Percentiles rank a stretch among this genome's conserved stretches.
These are phyloP conservation scores for Metopolophium dirhodum DNA, from an alignment of 1,140 invertebrate species.

Conservation along the genomic window DNA sequence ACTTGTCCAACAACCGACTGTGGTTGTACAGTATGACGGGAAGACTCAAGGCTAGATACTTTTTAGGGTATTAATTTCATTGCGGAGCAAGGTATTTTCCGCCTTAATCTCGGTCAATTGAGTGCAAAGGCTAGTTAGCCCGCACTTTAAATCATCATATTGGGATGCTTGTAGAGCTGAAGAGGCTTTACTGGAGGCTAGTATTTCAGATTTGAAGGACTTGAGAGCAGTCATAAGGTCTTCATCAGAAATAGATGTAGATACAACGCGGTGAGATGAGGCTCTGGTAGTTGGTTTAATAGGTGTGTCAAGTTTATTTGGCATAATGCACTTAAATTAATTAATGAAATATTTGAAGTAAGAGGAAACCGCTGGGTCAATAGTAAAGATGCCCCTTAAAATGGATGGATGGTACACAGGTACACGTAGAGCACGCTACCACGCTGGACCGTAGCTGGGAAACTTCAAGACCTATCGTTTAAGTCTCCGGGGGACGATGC, in stretches of 20 bases:
- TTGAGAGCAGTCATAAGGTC: too few species aligned
- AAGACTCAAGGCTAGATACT: too few species aligned
- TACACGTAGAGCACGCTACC: not conserved
- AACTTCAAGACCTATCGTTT: not conserved
- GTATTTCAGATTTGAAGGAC: constrained; percentile 21
- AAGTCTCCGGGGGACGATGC: not conserved
- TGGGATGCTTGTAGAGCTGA: too few species aligned
- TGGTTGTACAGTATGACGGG: too few species aligned
- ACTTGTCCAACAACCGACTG: too few species aligned
- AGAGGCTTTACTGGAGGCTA: constrained; percentile 10
- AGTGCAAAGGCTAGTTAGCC: too few species aligned
- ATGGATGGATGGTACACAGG: not conserved
- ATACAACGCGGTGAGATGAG: not conserved
- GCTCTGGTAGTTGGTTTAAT: not conserved
- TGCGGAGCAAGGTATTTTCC: too few species aligned
- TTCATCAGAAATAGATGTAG: not conserved
- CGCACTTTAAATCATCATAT: too few species aligned
- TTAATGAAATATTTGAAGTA: not conserved
- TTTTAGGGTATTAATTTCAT: too few species aligned
- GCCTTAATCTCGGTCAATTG: too few species aligned
- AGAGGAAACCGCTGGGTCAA: not conserved
- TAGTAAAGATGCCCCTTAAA: not conserved
- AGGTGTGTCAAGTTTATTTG: not conserved
- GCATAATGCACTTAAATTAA: not conserved
- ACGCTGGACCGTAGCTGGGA: not conserved